Evolutionary conservation across 92 coral and sea anemone genomes (phyloP).

Genomic region (Paramuricea clavata): DNA sequence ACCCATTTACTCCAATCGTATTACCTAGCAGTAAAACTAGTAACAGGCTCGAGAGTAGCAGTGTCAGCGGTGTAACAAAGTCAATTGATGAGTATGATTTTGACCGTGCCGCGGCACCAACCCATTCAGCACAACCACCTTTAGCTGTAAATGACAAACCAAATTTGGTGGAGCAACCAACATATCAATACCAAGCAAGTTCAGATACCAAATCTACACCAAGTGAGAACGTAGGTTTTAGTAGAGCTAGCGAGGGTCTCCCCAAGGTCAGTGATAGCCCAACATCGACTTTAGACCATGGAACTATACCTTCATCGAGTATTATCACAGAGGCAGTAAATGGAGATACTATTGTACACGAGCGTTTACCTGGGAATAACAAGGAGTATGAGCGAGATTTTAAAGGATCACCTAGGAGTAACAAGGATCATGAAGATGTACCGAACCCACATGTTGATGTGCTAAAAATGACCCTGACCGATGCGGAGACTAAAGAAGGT

Average conservation of each 20-base stretch:
- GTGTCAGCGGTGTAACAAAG: not conserved
- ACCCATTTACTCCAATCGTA: not conserved
- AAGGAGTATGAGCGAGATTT: not conserved
- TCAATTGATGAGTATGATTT: not conserved
- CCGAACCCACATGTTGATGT: conserved; percentile 83
- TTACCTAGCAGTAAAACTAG: not conserved
- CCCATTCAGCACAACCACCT: conserved; percentile 26
- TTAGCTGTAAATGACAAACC: conserved; percentile 20
- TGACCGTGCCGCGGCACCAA: not conserved
- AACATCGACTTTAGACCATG: not conserved
- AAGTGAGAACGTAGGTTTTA: not conserved
- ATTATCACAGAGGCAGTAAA: not conserved
- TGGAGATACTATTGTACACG: not conserved
- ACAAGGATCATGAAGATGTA: not conserved
- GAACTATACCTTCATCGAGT: not conserved
- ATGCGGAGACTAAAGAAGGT: conserved; percentile 85
- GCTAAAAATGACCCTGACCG: conserved; percentile 86
- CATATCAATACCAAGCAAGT: not conserved
- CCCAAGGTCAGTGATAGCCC: not conserved
- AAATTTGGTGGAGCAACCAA: not conserved
- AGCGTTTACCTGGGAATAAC: not conserved
- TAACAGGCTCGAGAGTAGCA: not conserved
- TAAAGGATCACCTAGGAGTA: not conserved
- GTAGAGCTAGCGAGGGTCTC: not conserved
- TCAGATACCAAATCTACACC: not conserved